Evolutionary conservation across 2,888 invertebrate genomes (phyloP), one percentile per base, ranked within the genome.

Genomic region (Lepetodrilus schrolli): DNA sequence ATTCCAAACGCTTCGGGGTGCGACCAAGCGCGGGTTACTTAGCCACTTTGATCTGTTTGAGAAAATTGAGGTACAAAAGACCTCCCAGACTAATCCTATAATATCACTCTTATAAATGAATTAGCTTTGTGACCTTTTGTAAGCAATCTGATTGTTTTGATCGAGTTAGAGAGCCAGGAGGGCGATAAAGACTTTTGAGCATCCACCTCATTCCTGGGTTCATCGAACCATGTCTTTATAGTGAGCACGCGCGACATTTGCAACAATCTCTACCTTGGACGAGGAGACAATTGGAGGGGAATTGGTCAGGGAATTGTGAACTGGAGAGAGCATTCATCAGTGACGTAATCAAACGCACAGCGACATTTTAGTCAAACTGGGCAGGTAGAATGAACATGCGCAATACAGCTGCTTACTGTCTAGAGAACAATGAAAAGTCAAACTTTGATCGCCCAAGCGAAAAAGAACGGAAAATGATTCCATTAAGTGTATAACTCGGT

Each of bases 91-190:
- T 58, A 58, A 58, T 58, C 58, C 34, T 23, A 30, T 58, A 58
- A 58, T 58, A 58, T 58, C 58, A 30, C 58, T 58, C 58, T 58
- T 58, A 58, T 58, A 58, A 58, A 30, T 17, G 58, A 58, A 58
- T 58, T 58, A 58, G 58, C 58, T 30, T n/a, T 58, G 58, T 58
- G 58, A 23, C 34, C 58, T 58, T 58, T 58, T 58, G 58, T 58
- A 17, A 17, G 17, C 58, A 26, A n/a, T 58, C n/a, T 30, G 34
- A 58, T 58, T 58, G 58, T 58, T 58, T 58, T 58, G 58, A 58
- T n/a, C 10, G 58, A 26, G 30, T 23, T 58, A 58, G 30, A n/a
- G n/a, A 34, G 30, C 30, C 58, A 34, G 58, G 13, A 58, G 43
- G 43, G 5, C 17, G 43, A 43, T 43, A 58, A 30, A 30, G 30